A percentile compares a stretch with the other conserved stretches of the same genome.
These are phyloP conservation scores for Pelobates cultripes DNA, from an alignment of 2,797 vertebrate genomes.

Conservation along the genomic window DNA sequence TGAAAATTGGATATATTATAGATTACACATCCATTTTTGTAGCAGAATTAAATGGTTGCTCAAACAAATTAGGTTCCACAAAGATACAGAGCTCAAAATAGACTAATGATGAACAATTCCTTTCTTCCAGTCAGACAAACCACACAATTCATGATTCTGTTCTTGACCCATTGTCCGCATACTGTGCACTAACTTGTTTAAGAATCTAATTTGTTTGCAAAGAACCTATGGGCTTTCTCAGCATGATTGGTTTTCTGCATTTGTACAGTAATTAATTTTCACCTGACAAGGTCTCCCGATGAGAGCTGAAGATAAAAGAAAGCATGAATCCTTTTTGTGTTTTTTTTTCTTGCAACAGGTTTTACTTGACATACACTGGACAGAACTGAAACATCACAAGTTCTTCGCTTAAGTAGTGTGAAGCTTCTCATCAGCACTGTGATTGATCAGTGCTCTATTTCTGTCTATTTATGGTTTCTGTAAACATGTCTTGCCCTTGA, in stretches of 20 bases:
- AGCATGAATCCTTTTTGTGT: constrained; percentile 4
- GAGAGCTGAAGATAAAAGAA: constrained; percentile 32
- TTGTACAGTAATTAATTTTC: constrained; percentile 54
- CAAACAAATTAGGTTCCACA: constrained; percentile 19
- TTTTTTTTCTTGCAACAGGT: constrained; percentile 19
- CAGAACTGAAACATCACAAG: constrained; percentile 6
- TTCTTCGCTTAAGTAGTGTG: constrained; percentile 14
- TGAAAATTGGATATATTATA: no score
- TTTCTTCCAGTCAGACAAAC: constrained; percentile 41
- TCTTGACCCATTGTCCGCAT: constrained; percentile 43
- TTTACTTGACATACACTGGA: background rate
- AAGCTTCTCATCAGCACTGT: background rate
- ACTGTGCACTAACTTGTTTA: constrained; percentile 26
- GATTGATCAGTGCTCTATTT: constrained; percentile 14
- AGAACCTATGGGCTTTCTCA: constrained; percentile 47
- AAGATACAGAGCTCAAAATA: constrained; percentile 21
- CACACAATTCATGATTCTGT: constrained; percentile 32
- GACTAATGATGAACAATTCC: constrained; percentile 36
- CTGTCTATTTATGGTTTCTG: constrained; percentile 18
- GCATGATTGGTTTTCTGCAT: constrained; percentile 48
- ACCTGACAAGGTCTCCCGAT: constrained; percentile 40
- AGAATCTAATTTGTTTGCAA: constrained; percentile 55
- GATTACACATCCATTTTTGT: constrained; percentile 19
- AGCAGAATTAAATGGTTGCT: constrained; percentile 5
- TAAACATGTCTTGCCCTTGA: constrained; percentile 19